These are phyloP conservation scores for Trididemnum nubilum DNA, from an alignment of 23 tunicate genomes.

Conservation along the genomic window DNA sequence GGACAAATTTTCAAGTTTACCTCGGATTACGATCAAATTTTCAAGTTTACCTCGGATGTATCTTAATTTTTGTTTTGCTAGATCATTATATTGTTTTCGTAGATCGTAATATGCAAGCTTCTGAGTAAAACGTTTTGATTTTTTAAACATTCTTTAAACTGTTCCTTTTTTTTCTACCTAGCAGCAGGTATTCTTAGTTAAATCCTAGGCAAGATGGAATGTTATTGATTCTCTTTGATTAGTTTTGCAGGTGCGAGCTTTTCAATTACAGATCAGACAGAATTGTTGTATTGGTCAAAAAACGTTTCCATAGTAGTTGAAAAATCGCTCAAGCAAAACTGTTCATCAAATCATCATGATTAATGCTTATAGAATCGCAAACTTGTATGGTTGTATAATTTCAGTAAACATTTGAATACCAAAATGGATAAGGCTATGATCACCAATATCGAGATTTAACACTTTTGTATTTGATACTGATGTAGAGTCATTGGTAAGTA, in stretches of 20 bases:
- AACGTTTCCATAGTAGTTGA: not conserved
- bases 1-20: not conserved
- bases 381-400: not conserved
- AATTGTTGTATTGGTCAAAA: not conserved
- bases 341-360: not conserved
- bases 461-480: not conserved
- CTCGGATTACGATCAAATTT: not conserved
- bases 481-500: not conserved
- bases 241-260: not conserved
- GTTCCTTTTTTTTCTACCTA: not conserved
- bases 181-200: not conserved
- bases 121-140: not conserved
- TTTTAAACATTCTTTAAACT: not conserved
- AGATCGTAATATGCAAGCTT: not conserved
- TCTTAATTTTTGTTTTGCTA: not conserved
- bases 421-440: not conserved
- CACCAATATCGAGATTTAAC: not conserved
- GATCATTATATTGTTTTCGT: not conserved
- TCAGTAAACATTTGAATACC: not conserved
- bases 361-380: not conserved
- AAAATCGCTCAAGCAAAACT: not conserved
- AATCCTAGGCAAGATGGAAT: not conserved
- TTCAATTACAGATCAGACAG: not conserved
- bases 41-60: not conserved
- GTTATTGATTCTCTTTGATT: not conserved